Evolutionary conservation across 2,888 invertebrate genomes (phyloP), one percentile per base, ranked within the genome.

Genomic region (Hipparchia sbordonii): DNA sequence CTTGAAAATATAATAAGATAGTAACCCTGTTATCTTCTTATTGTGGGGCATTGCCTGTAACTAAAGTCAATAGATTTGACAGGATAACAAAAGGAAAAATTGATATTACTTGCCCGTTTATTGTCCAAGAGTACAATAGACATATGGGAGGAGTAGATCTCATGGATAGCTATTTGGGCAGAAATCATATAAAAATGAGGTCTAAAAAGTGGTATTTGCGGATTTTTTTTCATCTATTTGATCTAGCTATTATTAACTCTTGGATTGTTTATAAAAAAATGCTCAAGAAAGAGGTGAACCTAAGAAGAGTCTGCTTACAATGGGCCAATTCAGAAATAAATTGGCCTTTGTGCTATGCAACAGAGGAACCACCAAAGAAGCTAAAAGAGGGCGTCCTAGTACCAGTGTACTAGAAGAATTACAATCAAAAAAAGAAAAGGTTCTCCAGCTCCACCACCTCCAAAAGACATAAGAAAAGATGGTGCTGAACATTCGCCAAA

Each of bases 111-210:
- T 86, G 84, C 85, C 85, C n/a, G 70, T 78, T 81, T 76, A 81
- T 84, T 78, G 77, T 85, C 72, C 78, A 81, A 77, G 79, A 82
- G 23, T 86, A 87, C 75, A 86, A 85, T 80, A 80, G 78, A 72
- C 83, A 85, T 72, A 86, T 85, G 85, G 84, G 83, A 66, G 84
- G 83, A 76, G 85, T 84, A 57, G 85, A 86, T 65, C 80, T 85
- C 62, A 80, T 83, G 79, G 84, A 87, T 78, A 83, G 81, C 70
- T 82, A 80, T 81, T 77, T 84, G 75, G 82, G 82, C 71, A 81
- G 82, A 79, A 78, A 82, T 78, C 78, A 79, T 73, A 82, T 82
- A 74, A 79, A 0, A 73, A 77, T 82, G 10, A 83, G 82, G 76
- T 82, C 82, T 77, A 84, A 81, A 81, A 85, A 86, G 74, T 85